Conservation (phyloP, 2,888 invertebrate species). For the Caenorhabditis uteleia region DNA sequence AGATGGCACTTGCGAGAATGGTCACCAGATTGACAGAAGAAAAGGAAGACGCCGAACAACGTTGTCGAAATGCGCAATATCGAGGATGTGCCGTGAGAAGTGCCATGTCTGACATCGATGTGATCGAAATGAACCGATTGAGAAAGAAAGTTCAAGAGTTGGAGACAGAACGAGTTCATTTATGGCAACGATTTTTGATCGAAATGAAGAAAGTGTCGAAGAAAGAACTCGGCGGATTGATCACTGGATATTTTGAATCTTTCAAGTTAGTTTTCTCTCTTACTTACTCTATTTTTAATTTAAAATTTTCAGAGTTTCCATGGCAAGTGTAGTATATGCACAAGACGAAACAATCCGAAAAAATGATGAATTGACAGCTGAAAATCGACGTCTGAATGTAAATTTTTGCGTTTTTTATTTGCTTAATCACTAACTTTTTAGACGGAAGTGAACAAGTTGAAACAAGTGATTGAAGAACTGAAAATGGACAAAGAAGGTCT, state of each 20-base stretch:
- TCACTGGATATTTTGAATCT: slow-evolving; percentile 14
- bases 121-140: slow-evolving; percentile 11
- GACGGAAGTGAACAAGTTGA: too few species aligned
- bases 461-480: too few species aligned
- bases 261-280: slow-evolving; percentile 21
- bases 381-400: too few species aligned
- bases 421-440: too few species aligned
- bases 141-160: slow-evolving; percentile 8
- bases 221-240: slow-evolving; percentile 14
- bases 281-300: too few species aligned
- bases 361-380: too few species aligned
- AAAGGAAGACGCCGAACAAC: slow-evolving; percentile 25
- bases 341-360: too few species aligned
- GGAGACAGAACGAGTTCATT: slow-evolving; percentile 12
- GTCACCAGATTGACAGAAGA: slow-evolving; percentile 15
- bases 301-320: too few species aligned
- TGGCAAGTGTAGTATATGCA: too few species aligned
- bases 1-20: slow-evolving; percentile 3
- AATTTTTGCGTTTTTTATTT: too few species aligned
- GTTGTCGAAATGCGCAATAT: slow-evolving; percentile 6
- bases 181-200: slow-evolving; percentile 20
- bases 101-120: slow-evolving; percentile 11
- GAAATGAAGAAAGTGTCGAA: slow-evolving; percentile 12
- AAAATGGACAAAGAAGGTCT: too few species aligned
- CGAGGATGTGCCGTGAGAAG: slow-evolving; percentile 9